Conservation (phyloP, 2,113 vertebrate genomes). For the Desmodus rotundus region DNA sequence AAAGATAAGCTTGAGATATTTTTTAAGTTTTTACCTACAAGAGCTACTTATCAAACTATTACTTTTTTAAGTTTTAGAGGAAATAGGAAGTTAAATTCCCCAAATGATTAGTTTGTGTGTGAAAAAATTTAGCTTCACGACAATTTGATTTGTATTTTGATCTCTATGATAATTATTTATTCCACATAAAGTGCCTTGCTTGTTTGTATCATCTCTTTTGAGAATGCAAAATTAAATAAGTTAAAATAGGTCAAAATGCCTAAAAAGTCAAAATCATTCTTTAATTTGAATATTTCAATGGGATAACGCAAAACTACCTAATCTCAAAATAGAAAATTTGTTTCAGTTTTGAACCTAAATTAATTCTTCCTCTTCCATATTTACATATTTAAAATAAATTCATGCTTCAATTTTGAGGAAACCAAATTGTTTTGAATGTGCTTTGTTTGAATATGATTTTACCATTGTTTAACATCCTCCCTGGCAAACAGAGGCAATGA, state of each 20-base stretch:
- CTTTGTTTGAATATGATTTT: background rate
- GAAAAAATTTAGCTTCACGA: background rate
- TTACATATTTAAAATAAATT: background rate
- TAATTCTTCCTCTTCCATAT: background rate
- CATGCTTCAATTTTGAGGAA: background rate
- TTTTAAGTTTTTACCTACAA: constrained; percentile 58
- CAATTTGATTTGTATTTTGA: background rate
- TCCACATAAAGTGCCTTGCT: background rate
- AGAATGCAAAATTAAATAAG: background rate
- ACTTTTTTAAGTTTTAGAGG: constrained; percentile 38
- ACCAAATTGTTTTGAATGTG: background rate
- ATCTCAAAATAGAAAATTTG: background rate
- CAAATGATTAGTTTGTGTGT: background rate
- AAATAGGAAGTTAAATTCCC: background rate
- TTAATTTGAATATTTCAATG: background rate
- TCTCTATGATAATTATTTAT: background rate
- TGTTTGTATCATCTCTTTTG: background rate
- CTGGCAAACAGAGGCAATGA: background rate
- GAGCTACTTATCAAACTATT: constrained; percentile 58
- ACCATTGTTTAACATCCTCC: background rate
- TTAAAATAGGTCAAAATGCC: background rate
- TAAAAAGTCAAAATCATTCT: background rate
- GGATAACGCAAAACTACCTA: background rate
- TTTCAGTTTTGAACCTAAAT: background rate
- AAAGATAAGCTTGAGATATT: background rate